phyloP scores from a whole-genome alignment of 2,888 invertebrate genomes.

The Acholoe squamosa region DNA sequence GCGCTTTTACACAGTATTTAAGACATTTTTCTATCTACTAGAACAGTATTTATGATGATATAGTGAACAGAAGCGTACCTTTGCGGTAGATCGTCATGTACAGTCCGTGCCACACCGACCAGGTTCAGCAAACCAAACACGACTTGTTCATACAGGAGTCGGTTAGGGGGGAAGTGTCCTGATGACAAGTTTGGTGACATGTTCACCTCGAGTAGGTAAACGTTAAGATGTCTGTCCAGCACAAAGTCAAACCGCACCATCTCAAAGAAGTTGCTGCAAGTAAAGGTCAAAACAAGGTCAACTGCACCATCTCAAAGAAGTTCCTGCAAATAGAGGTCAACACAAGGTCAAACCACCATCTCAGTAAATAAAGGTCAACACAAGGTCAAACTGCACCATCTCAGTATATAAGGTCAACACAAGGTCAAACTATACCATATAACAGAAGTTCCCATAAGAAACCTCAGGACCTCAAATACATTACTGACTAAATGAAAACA shows the following conservation, averaged over 20 bases:
- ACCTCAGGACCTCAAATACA: no score
- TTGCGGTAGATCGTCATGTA: conserved; percentile 49
- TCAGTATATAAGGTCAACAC: conserved; percentile 85
- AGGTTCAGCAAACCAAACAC: conserved; percentile 92
- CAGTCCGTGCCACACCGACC: conserved; percentile 87
- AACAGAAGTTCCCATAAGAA: no score
- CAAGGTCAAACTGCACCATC: no score
- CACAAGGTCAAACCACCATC: no score
- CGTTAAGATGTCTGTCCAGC: conserved; percentile 92
- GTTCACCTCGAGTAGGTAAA: conserved; percentile 96
- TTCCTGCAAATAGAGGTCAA: no score
- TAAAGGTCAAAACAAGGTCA: background rate
- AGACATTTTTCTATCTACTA: no score
- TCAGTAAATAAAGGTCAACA: conserved; percentile 83
- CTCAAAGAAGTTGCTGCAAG: conserved; percentile 90
- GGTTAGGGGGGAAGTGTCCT: conserved; percentile 94
- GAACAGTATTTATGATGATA: no score
- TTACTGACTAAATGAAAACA: no score
- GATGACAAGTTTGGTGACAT: conserved; percentile 99
- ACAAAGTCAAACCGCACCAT: conserved; percentile 97
- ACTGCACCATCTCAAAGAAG: no score
- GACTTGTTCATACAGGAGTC: conserved; percentile 94
- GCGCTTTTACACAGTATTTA: no score
- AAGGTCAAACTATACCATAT: conserved; percentile 97
- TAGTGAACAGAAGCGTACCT: conserved; percentile 62